phyloP scores from a whole-genome alignment of 1,140 invertebrate genomes.

The Drosophila aff. region DNA sequence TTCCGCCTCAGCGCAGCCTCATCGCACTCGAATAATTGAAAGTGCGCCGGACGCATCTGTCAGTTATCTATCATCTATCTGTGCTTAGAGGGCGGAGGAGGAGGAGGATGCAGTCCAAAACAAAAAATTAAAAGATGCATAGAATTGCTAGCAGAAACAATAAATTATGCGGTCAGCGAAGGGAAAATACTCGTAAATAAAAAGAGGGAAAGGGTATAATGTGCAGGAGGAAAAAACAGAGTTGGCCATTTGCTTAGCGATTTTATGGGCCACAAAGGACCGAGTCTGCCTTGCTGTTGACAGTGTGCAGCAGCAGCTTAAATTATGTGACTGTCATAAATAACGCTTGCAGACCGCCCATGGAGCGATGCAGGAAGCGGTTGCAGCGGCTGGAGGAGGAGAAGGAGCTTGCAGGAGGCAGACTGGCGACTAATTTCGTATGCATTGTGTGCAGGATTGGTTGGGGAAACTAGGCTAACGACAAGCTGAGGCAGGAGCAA shows the following conservation, averaged over 20 bases:
- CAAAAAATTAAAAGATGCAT: background rate
- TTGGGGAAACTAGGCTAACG: constrained; percentile 60
- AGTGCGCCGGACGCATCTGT: constrained; percentile 46
- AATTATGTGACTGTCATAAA: constrained; percentile 73
- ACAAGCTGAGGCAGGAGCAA: constrained; percentile 41
- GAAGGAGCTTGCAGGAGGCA: constrained; percentile 17
- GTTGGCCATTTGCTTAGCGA: constrained; percentile 39
- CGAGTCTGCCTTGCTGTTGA: constrained; percentile 40
- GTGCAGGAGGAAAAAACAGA: constrained; percentile 25
- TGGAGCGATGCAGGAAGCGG: constrained; percentile 20
- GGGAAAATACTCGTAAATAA: constrained; percentile 17
- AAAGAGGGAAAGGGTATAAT: constrained; percentile 4
- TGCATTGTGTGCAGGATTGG: constrained; percentile 52
- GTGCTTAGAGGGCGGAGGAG: background rate
- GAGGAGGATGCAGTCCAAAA: background rate
- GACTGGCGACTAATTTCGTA: constrained; percentile 62
- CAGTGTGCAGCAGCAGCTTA: constrained; percentile 56
- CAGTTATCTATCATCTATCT: constrained; percentile 43
- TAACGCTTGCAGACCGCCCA: constrained; percentile 59
- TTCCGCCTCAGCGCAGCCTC: constrained; percentile 19
- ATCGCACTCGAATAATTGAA: constrained; percentile 41
- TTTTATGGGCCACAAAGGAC: constrained; percentile 65
- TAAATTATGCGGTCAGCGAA: constrained; percentile 9
- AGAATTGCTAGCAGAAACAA: constrained; percentile 1
- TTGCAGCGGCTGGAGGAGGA: background rate